A percentile compares a stretch with the other conserved stretches of the same genome.
These are phyloP conservation scores for Pachyrhynchus sulphureomaculatus DNA, from an alignment of 1,140 invertebrate species.

Conservation along the genomic window DNA sequence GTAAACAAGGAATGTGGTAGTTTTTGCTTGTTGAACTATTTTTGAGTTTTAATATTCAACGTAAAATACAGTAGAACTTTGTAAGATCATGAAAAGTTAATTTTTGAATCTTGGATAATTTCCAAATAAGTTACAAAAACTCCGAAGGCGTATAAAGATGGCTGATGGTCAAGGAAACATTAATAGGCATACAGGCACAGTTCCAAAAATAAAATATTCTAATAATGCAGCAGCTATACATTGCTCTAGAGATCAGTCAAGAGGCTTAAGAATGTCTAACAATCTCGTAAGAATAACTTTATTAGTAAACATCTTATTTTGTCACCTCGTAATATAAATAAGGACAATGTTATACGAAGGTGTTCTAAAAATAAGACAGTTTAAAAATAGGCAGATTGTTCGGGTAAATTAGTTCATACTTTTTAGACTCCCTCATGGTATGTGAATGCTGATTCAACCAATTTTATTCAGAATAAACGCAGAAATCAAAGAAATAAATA, in stretches of 20 bases:
- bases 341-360: slow-evolving; percentile 14
- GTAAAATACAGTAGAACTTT: too few relatives aligned
- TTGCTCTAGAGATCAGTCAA: slow-evolving; percentile 37
- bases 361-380: slow-evolving; percentile 38
- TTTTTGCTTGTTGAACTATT: too few relatives aligned
- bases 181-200: slow-evolving; percentile 48
- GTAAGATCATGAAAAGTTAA: too few relatives aligned
- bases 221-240: slow-evolving; percentile 42
- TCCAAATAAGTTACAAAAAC: neutral
- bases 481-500: slow-evolving; percentile 33
- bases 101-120: neutral
- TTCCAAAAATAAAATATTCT: slow-evolving; percentile 50
- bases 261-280: slow-evolving; percentile 39
- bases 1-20: too few relatives aligned
- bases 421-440: slow-evolving; percentile 32
- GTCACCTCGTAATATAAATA: neutral
- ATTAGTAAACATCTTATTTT: slow-evolving; percentile 11
- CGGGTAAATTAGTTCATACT: slow-evolving; percentile 23
- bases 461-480: slow-evolving; percentile 29
- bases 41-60: too few relatives aligned
- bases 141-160: slow-evolving; percentile 34
- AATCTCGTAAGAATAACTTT: slow-evolving; percentile 44
- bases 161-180: slow-evolving; percentile 45
- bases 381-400: slow-evolving; percentile 30
- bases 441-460: slow-evolving; percentile 25